Conservation (phyloP, 2,888 invertebrate species). For the Tholera decimalis region DNA sequence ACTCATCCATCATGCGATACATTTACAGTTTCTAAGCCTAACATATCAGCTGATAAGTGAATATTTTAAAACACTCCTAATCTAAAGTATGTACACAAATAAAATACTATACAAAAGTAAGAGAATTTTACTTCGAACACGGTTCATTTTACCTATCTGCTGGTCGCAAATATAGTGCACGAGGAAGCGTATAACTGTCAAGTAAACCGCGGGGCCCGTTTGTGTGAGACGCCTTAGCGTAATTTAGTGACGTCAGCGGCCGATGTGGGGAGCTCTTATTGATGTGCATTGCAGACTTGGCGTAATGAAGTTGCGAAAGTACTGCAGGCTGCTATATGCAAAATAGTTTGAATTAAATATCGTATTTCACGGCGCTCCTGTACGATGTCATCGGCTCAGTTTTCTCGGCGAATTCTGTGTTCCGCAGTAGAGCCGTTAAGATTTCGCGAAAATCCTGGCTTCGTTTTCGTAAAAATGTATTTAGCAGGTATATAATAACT, state of each 20-base stretch:
- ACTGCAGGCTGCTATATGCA: slow-evolving; percentile 43
- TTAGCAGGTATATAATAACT: slow-evolving; percentile 35
- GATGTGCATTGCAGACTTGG: slow-evolving; percentile 58
- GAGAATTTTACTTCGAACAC: slow-evolving; percentile 15
- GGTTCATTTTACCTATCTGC: slow-evolving; percentile 63
- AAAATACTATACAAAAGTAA: slow-evolving; percentile 9
- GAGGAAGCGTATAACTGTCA: slow-evolving; percentile 71
- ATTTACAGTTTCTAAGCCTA: neutral
- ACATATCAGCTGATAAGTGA: slow-evolving; percentile 8
- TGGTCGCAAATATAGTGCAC: slow-evolving; percentile 73
- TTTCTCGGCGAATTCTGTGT: slow-evolving; percentile 37
- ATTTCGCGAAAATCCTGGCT: slow-evolving; percentile 45
- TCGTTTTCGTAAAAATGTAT: slow-evolving; percentile 36
- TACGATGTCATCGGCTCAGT: slow-evolving; percentile 50
- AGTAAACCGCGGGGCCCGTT: slow-evolving; percentile 66
- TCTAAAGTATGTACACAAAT: neutral
- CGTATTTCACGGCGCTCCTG: slow-evolving; percentile 42
- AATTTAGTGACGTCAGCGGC: slow-evolving; percentile 55
- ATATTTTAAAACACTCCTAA: neutral
- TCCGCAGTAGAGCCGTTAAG: slow-evolving; percentile 27
- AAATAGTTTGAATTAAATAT: slow-evolving; percentile 52
- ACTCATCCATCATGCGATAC: slow-evolving; percentile 32
- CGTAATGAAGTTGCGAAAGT: slow-evolving; percentile 58
- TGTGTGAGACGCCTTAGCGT: slow-evolving; percentile 61
- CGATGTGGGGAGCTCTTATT: slow-evolving; percentile 49